Conservation (phyloP, 2,888 invertebrate species). For the Meta bourneti region DNA sequence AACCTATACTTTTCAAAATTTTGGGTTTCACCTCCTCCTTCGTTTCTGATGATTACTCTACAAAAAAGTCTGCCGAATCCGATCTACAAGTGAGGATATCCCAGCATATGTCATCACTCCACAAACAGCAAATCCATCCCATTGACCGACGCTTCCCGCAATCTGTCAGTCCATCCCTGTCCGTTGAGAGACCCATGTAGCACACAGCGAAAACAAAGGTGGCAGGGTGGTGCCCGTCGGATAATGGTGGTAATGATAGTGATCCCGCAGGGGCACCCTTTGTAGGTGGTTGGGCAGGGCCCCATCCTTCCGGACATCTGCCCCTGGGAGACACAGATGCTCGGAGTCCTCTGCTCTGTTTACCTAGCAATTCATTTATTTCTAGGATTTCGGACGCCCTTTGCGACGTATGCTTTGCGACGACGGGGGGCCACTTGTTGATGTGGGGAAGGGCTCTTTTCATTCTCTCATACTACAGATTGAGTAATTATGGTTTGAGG, state of each 20-base stretch:
- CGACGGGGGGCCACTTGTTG: constrained; percentile 11
- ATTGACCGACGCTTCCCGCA: constrained; percentile 33
- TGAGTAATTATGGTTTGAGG: constrained; percentile 1
- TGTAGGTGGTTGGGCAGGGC: constrained; percentile 68
- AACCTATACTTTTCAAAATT: neutral
- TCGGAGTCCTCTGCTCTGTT: constrained; percentile 23
- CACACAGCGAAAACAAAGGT: constrained; percentile 48
- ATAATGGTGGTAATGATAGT: constrained; percentile 68
- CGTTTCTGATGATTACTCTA: neutral
- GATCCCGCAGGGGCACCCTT: constrained; percentile 53
- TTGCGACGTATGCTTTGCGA: neutral
- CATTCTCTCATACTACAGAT: neutral
- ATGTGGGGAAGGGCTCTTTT: neutral
- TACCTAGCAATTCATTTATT: constrained; percentile 42
- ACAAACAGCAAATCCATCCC: neutral
- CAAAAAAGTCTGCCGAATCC: no score
- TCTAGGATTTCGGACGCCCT: neutral
- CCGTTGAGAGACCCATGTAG: constrained; percentile 14
- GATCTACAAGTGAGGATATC: no score
- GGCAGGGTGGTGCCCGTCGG: constrained; percentile 41
- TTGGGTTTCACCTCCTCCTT: no score
- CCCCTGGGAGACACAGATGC: constrained; percentile 39
- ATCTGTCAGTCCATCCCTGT: neutral
- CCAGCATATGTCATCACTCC: neutral
- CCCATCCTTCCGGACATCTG: constrained; percentile 67